Conservation (phyloP, 53 echinoderm and acorn worm genomes). For the Arbacia lixula region DNA sequence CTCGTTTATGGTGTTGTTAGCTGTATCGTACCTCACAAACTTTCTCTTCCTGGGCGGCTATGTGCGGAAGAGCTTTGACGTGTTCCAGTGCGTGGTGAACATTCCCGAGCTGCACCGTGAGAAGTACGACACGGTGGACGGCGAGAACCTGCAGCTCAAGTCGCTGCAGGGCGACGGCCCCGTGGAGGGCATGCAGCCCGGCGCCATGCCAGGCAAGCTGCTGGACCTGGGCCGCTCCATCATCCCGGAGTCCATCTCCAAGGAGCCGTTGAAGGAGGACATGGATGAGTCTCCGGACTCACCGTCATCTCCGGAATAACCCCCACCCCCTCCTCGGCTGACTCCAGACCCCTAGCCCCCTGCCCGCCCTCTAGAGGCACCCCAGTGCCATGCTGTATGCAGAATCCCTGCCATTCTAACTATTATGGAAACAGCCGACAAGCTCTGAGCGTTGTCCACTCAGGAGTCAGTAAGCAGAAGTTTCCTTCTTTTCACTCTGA, state of each 20-base stretch:
- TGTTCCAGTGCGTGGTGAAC: slow-evolving; percentile 74
- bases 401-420: too few relatives aligned
- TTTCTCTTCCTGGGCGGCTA: slow-evolving; percentile 59
- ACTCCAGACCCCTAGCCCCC: too few relatives aligned
- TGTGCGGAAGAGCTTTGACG: slow-evolving; percentile 60
- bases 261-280: slow-evolving; percentile 84
- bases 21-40: slow-evolving; percentile 68
- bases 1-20: slow-evolving; percentile 71
- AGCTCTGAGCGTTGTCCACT: too few relatives aligned
- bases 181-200: slow-evolving; percentile 61
- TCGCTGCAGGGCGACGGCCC: slow-evolving; percentile 42
- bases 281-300: slow-evolving; percentile 30
- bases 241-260: slow-evolving; percentile 87
- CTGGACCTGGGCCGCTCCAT: slow-evolving; percentile 73
- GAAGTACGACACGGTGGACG: slow-evolving; percentile 83
- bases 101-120: slow-evolving; percentile 45
- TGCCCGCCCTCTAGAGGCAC: too few relatives aligned
- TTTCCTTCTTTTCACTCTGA: too few relatives aligned
- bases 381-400: too few relatives aligned
- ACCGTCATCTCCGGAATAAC: slow-evolving; percentile 42
- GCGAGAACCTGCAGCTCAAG: slow-evolving; percentile 82
- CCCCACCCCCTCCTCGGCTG: too few relatives aligned
- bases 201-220: slow-evolving; percentile 66
- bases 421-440: too few relatives aligned
- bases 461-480: too few relatives aligned